Conservation (phyloP, 2,888 invertebrate genomes). For the Diarsia mendica region DNA sequence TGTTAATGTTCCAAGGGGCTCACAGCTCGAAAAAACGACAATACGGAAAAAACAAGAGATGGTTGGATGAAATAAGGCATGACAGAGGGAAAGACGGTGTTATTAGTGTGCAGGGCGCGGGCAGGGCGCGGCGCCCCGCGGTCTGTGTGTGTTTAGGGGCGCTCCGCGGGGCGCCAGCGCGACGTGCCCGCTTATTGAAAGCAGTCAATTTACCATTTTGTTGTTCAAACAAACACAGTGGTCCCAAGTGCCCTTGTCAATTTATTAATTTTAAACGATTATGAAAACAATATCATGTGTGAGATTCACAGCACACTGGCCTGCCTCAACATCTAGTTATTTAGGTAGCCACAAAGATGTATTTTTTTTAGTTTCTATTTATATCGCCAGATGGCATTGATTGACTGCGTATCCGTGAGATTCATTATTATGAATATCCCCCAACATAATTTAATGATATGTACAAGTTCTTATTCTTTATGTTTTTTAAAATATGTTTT, state of each 20-base stretch:
- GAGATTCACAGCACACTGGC: conserved; percentile 18
- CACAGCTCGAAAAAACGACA: conserved; percentile 81
- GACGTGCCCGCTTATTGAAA: conserved; percentile 85
- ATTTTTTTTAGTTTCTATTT: conserved; percentile 27
- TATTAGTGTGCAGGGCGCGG: conserved; percentile 84
- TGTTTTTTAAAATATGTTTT: conserved; percentile 1
- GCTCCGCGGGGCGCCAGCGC: conserved; percentile 77
- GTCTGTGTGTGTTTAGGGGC: conserved; percentile 89
- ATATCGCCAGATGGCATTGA: conserved; percentile 44
- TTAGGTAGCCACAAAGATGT: not conserved
- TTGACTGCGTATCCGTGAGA: not conserved
- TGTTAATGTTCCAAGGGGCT: conserved; percentile 85
- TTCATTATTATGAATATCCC: conserved; percentile 19
- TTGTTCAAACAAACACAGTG: conserved; percentile 85
- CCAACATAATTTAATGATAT: not conserved
- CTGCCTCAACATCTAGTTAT: conserved; percentile 21
- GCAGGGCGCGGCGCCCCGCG: conserved; percentile 87
- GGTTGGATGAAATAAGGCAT: conserved; percentile 86
- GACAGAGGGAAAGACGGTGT: conserved; percentile 88
- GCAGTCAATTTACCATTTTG: conserved; percentile 86
- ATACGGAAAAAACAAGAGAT: conserved; percentile 86
- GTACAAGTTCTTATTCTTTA: conserved; percentile 2
- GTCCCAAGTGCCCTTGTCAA: conserved; percentile 74
- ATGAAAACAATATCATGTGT: conserved; percentile 29
- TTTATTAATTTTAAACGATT: conserved; percentile 78